Conservation (phyloP, 2,888 invertebrate species). For the Rosalia funebris region DNA sequence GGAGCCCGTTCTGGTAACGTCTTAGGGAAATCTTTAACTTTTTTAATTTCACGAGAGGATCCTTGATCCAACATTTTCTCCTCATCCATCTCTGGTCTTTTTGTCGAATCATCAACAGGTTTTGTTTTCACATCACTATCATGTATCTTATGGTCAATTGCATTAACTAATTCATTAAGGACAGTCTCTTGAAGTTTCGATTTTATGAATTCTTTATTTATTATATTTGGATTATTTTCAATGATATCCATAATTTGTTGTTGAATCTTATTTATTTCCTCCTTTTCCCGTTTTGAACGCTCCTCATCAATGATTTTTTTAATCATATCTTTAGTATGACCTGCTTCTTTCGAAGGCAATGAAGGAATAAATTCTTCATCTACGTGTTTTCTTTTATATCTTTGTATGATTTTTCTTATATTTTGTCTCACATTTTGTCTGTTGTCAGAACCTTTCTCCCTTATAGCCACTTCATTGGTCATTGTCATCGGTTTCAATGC, state of each 20-base stretch:
- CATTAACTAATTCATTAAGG: slow-evolving; percentile 52
- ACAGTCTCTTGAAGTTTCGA: slow-evolving; percentile 60
- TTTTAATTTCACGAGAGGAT: slow-evolving; percentile 3
- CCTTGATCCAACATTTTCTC: no score
- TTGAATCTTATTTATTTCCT: slow-evolving; percentile 64
- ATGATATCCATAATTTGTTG: slow-evolving; percentile 65
- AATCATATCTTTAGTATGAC: slow-evolving; percentile 47
- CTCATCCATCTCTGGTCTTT: not conserved
- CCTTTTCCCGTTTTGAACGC: slow-evolving; percentile 63
- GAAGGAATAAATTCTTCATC: slow-evolving; percentile 32
- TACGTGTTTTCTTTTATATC: slow-evolving; percentile 48
- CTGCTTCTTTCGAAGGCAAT: slow-evolving; percentile 27
- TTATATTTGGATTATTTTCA: slow-evolving; percentile 65
- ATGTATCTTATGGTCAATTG: slow-evolving; percentile 41
- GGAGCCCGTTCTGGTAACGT: not conserved
- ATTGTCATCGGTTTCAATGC: slow-evolving; percentile 17
- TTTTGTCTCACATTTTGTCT: slow-evolving; percentile 48
- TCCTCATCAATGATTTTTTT: slow-evolving; percentile 61
- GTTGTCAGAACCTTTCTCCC: slow-evolving; percentile 33
- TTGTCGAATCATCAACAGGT: not conserved
- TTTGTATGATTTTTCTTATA: slow-evolving; percentile 51
- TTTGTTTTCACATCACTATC: slow-evolving; percentile 7
- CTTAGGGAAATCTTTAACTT: not conserved
- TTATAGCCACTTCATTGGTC: not conserved
- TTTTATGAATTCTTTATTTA: slow-evolving; percentile 65